A percentile compares a stretch with the other conserved stretches of the same genome.
Conservation (phyloP, 2,113 vertebrate species). For the Columba livia region DNA sequence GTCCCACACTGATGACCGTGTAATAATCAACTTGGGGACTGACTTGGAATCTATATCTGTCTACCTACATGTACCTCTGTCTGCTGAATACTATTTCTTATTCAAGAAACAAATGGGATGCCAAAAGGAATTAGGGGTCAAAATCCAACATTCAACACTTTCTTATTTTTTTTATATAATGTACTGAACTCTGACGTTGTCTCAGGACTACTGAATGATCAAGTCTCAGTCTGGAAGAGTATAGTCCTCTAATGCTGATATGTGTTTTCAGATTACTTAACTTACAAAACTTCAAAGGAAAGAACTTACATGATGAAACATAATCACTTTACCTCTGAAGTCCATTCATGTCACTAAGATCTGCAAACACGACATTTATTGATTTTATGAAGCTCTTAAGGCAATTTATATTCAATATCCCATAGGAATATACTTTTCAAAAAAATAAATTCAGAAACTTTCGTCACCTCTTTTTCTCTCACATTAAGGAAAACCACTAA, state of each 20-base stretch:
- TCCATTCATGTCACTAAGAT: accelerated
- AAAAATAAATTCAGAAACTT: background rate
- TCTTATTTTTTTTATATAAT: background rate
- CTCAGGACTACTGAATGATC: background rate
- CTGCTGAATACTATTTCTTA: background rate
- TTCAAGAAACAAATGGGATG: background rate
- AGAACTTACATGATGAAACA: background rate
- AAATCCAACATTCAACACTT: background rate
- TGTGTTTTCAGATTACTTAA: background rate
- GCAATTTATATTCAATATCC: background rate
- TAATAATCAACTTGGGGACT: background rate
- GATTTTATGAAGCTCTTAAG: background rate
- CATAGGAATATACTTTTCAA: background rate
- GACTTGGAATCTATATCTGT: background rate
- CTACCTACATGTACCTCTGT: background rate
- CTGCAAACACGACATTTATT: background rate
- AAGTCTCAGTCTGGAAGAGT: background rate
- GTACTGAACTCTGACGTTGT: background rate
- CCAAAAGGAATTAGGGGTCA: background rate
- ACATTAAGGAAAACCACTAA: background rate
- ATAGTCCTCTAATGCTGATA: background rate
- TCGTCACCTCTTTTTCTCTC: background rate
- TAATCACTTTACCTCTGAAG: background rate
- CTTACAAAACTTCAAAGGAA: background rate
- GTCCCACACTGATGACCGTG: background rate